These are phyloP conservation scores for Penaeus japonicus DNA, from an alignment of 1,140 invertebrate genomes.

Conservation along the genomic window DNA sequence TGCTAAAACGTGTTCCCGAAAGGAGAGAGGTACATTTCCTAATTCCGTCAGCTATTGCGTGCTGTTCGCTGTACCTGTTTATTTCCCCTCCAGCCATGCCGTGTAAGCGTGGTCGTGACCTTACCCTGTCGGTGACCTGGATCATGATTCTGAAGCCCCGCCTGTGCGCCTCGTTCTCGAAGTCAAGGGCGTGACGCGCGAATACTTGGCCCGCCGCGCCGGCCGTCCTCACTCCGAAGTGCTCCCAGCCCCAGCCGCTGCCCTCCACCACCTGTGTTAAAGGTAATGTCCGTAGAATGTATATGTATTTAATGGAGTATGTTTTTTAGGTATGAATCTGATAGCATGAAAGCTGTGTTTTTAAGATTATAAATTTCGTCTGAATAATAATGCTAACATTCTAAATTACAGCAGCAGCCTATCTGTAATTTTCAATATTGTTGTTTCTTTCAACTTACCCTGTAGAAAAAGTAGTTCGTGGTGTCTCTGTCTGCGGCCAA, in stretches of 20 bases:
- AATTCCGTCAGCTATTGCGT: too few species aligned
- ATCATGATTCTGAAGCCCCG: background rate
- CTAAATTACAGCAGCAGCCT: too few species aligned
- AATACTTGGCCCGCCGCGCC: background rate
- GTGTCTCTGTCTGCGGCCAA: background rate
- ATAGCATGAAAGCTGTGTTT: too few species aligned
- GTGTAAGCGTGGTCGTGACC: background rate
- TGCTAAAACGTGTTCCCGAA: too few species aligned
- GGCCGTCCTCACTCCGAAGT: background rate
- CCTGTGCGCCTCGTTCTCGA: background rate
- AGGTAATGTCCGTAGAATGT: background rate
- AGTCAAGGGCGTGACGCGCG: background rate
- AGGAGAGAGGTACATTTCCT: too few species aligned
- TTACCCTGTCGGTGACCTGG: background rate
- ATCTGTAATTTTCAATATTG: too few species aligned
- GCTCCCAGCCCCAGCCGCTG: slow-evolving; percentile 33
- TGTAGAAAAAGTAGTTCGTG: slow-evolving; percentile 26
- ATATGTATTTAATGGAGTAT: too few species aligned
- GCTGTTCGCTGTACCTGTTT: too few species aligned
- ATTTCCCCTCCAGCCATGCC: background rate
- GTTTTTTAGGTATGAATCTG: too few species aligned
- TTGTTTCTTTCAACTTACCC: slow-evolving; percentile 4
- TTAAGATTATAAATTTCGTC: too few species aligned
- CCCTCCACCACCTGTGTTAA: background rate
- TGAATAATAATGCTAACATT: too few species aligned